Conservation (phyloP, 2,888 invertebrate genomes). For the Phorcus lineatus region DNA sequence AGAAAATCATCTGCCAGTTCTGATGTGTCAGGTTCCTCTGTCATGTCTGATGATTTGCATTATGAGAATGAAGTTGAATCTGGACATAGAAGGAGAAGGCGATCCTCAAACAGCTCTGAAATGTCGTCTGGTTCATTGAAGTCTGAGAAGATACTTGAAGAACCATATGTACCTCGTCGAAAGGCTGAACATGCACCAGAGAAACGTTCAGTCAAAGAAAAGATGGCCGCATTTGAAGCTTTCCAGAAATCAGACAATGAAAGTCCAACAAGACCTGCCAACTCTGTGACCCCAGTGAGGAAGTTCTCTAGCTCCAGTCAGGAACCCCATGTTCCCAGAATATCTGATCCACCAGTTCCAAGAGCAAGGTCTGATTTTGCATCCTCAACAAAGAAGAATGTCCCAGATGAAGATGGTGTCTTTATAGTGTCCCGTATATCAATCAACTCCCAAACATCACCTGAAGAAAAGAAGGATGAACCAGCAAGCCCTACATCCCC, state of each 20-base stretch:
- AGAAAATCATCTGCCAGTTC: slow-evolving; percentile 30
- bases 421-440: slow-evolving; percentile 23
- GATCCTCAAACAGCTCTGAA: slow-evolving; percentile 24
- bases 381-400: slow-evolving; percentile 16
- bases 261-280: background rate
- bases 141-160: slow-evolving; percentile 7
- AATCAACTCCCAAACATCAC: slow-evolving; percentile 7
- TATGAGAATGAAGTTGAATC: background rate
- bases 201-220: slow-evolving; percentile 24
- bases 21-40: slow-evolving; percentile 18
- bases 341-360: background rate
- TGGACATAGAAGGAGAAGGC: slow-evolving; percentile 17
- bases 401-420: slow-evolving; percentile 13
- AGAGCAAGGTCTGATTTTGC: background rate
- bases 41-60: slow-evolving; percentile 25
- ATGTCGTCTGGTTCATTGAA: slow-evolving; percentile 14
- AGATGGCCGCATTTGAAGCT: slow-evolving; percentile 14
- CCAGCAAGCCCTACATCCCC: slow-evolving; percentile 15
- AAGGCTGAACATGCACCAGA: background rate
- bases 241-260: background rate
- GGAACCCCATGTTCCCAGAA: background rate
- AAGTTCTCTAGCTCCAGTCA: slow-evolving; percentile 14
- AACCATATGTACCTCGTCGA: background rate
- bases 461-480: slow-evolving; percentile 4
- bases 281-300: background rate